Base-by-base conservation (phyloP, 1,140 invertebrate genomes). In the Leptinotarsa lineolata region DNA sequence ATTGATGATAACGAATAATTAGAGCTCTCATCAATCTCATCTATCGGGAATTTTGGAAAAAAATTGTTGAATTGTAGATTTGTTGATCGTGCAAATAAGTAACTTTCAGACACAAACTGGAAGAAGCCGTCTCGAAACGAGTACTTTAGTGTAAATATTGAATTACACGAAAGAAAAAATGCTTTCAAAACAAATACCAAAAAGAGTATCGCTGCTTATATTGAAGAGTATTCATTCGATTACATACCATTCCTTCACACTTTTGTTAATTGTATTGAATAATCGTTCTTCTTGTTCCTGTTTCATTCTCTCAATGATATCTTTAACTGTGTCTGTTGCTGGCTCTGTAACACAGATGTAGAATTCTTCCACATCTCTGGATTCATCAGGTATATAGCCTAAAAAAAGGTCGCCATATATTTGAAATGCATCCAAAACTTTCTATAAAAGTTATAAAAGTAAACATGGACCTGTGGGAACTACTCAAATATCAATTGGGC, bases 311-410 rank as follows among this genome's bases (percentile, higher is more conserved):
- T 90, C 86, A 65, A 88, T 87, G 11, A 89, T 81, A 5, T 82
- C 74, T 12, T 85, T 76, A 0, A 90, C 83, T n/a, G 81, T 80
- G 15, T 86, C 84, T 64, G 84, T 82, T 58, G 84, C 86, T 0
- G 84, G 77, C 72, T 85, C 84, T 6, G 88, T 92, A 12, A 91
- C 81, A 73, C 91, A 93, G n/a, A 93, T 84, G 77, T 91, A 91
- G 80, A 92, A 92, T 75, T 92, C 89, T 60, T 89, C 88, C 39
- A 73, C 75, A 12, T 90, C 83, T n/a, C 86, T 86, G 0, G 88
- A 86, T 69, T 90, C 86, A 58, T 89, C 86, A 1, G 90, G 88
- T 6, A 91, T 89, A 76, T 91, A 93, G 13, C 92, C 92, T 77
- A 66, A 45, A 73, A 15, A 20, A n/a, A 21, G 30, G 30, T 11